Percentiles rank a stretch among this genome's conserved stretches.
Evolutionary conservation across 2,797 vertebrate genomes (phyloP).

Genomic region (Eleutherodactylus coqui): DNA sequence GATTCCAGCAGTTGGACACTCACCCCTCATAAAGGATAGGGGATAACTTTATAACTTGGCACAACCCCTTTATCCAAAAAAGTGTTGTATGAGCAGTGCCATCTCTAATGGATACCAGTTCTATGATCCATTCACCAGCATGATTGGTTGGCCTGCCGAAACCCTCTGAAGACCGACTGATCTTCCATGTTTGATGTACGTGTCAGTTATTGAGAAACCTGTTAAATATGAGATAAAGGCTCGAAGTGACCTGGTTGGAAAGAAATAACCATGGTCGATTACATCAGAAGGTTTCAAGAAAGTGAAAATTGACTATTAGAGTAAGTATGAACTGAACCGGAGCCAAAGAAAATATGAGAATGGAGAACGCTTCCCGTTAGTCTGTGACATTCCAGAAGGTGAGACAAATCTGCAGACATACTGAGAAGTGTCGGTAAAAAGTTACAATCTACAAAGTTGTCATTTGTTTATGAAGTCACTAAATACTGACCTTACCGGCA

Average conservation of each 20-base stretch:
- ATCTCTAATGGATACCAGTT: too few species aligned
- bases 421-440: neutral
- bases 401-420: neutral
- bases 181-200: too few species aligned
- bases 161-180: too few species aligned
- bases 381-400: slow-evolving; percentile 35
- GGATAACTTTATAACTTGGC: too few species aligned
- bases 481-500: neutral
- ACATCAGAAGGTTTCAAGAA: slow-evolving; percentile 32
- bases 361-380: slow-evolving; percentile 52
- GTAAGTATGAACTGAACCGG: slow-evolving; percentile 62
- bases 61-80: too few species aligned
- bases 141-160: too few species aligned
- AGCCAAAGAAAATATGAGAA: slow-evolving; percentile 65
- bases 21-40: too few species aligned
- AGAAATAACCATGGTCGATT: neutral
- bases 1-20: too few species aligned
- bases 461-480: too few species aligned
- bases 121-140: too few species aligned
- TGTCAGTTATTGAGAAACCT: neutral
- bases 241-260: neutral
- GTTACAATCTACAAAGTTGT: neutral
- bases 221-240: neutral
- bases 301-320: slow-evolving; percentile 51
- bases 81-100: too few species aligned